A percentile compares a stretch with the other conserved stretches of the same genome.
Conservation (phyloP, 2,797 vertebrate genomes). For the Propithecus perrieri region DNA sequence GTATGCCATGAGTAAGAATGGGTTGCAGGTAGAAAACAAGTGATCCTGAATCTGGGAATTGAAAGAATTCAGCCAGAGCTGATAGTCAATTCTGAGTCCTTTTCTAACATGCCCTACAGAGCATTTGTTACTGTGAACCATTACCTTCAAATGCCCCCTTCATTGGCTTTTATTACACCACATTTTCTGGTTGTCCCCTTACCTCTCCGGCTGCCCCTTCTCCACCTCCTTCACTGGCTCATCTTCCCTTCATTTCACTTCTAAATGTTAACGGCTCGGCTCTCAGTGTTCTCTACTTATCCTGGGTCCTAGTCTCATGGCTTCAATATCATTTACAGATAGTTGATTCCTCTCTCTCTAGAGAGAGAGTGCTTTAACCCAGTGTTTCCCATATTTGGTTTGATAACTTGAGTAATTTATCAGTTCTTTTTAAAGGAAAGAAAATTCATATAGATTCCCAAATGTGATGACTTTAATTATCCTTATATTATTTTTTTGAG, state of each 20-base stretch:
- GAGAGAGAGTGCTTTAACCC: neutral
- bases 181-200: neutral
- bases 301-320: neutral
- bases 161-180: neutral
- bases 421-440: constrained; percentile 31
- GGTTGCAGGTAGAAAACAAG: neutral
- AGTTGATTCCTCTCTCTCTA: neutral
- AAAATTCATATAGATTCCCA: neutral
- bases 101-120: neutral
- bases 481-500: neutral
- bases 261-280: neutral
- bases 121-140: neutral
- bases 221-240: neutral
- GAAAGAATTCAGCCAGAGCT: neutral
- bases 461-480: neutral
- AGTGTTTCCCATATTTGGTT: neutral
- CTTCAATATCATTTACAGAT: neutral
- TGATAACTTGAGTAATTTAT: neutral
- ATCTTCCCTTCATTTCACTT: neutral
- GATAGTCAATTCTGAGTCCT: neutral
- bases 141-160: neutral
- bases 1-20: neutral
- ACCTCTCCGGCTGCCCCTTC: neutral
- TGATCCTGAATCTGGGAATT: neutral
- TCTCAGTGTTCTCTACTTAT: neutral